A percentile compares a stretch with the other conserved stretches of the same genome.
phyloP scores from a whole-genome alignment of 2,888 invertebrate genomes.

The Pseudanteris insignis region DNA sequence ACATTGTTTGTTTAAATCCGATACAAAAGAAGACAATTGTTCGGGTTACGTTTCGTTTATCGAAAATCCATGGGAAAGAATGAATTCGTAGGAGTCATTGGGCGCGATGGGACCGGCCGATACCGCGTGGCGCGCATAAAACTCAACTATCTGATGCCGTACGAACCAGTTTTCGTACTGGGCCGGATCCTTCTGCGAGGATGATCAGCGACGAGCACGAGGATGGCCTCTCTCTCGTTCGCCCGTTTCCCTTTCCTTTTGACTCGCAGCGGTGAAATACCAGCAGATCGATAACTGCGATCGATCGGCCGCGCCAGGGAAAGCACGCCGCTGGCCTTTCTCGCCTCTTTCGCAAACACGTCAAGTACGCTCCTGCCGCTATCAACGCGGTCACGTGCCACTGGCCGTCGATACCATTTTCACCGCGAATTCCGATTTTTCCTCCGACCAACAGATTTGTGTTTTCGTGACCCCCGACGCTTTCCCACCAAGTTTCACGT shows the following conservation, averaged over 20 bases:
- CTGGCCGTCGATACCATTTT: too few relatives aligned
- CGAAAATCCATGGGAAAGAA: conserved; percentile 61
- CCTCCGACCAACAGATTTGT: too few relatives aligned
- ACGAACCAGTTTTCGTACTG: conserved; percentile 64
- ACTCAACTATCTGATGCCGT: conserved; percentile 63
- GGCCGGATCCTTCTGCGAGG: conserved; percentile 49
- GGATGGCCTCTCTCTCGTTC: conserved; percentile 44
- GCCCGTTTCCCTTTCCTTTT: conserved; percentile 34
- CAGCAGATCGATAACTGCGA: conserved; percentile 38
- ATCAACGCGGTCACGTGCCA: too few relatives aligned
- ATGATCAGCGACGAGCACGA: conserved; percentile 46
- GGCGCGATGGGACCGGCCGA: conserved; percentile 60
- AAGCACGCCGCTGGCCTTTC: conserved; percentile 23
- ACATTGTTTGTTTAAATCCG: conserved; percentile 33
- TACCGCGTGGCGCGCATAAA: conserved; percentile 58
- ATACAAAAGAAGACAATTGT: conserved; percentile 40
- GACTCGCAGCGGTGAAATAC: conserved; percentile 39
- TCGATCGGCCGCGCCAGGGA: conserved; percentile 38
- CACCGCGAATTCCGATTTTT: too few relatives aligned
- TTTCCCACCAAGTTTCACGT: too few relatives aligned
- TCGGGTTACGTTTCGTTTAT: conserved; percentile 46
- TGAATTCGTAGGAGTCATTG: conserved; percentile 62
- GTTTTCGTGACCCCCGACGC: too few relatives aligned
- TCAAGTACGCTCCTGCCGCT: too few relatives aligned
- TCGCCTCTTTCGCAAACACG: too few relatives aligned